Evolutionary conservation across 1,140 invertebrate species (phyloP).

Genomic region (Drosophila willistoni): DNA sequence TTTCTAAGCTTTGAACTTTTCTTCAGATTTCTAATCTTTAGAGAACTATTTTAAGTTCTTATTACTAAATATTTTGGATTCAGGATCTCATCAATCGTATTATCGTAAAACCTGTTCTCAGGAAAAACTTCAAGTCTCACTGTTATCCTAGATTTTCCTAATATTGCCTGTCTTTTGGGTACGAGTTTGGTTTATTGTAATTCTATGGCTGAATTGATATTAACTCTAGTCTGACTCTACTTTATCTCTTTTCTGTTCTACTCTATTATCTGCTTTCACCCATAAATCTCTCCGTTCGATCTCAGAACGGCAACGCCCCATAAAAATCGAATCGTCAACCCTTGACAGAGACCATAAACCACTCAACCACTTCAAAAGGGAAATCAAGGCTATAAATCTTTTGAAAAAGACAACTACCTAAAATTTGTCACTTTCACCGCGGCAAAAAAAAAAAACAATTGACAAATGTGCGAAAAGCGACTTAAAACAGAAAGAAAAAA

Average conservation of each 20-base stretch:
- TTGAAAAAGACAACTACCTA: conserved; percentile 39
- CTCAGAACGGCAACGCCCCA: conserved; percentile 49
- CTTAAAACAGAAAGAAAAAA: conserved; percentile 29
- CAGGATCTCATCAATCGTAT: no score
- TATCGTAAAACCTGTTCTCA: no score
- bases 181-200: neutral
- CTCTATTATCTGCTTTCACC: conserved; percentile 7
- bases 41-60: no score
- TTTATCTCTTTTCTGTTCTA: neutral
- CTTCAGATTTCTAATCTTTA: no score
- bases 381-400: conserved; percentile 61
- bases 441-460: conserved; percentile 51
- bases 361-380: conserved; percentile 71
- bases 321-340: conserved; percentile 42
- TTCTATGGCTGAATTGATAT: neutral
- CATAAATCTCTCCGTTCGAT: conserved; percentile 64
- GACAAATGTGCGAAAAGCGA: conserved; percentile 60
- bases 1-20: no score
- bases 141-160: no score
- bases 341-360: conserved; percentile 50
- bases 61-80: no score
- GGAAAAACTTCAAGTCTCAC: no score
- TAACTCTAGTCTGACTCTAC: neutral
- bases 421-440: conserved; percentile 73
- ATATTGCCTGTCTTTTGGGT: neutral